phyloP scores from a whole-genome alignment of 1,140 invertebrate species.

The Megalonaias nervosa region DNA sequence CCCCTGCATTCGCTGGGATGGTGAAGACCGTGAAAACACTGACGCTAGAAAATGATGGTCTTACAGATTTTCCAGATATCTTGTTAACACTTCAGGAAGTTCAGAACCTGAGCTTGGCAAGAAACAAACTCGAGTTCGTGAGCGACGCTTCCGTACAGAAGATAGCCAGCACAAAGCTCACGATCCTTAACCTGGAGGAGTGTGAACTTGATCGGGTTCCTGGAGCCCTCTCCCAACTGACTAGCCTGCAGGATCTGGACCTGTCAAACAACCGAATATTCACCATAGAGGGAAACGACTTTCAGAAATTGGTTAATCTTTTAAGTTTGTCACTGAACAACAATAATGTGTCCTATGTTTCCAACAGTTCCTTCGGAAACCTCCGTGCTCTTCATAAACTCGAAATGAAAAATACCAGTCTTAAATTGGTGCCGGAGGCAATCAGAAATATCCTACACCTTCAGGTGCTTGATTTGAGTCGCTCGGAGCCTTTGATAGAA shows the following conservation, averaged over 20 bases:
- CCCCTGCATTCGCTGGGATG: constrained; percentile 29
- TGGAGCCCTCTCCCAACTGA: constrained; percentile 20
- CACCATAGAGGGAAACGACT: constrained; percentile 30
- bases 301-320: constrained; percentile 1
- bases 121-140: constrained; percentile 25
- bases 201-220: constrained; percentile 26
- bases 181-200: constrained; percentile 16
- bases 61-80: constrained; percentile 22
- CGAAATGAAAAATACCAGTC: constrained; percentile 2
- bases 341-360: constrained; percentile 20
- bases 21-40: constrained; percentile 5
- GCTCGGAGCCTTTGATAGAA: constrained; percentile 3
- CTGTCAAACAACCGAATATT: constrained; percentile 29
- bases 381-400: neutral
- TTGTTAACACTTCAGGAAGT: constrained; percentile 9
- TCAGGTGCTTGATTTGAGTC: neutral
- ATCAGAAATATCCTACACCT: constrained; percentile 7
- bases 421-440: constrained; percentile 21
- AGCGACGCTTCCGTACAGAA: constrained; percentile 14
- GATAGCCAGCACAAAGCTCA: constrained; percentile 20
- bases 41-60: constrained; percentile 26
- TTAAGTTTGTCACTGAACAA: constrained; percentile 1
- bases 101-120: constrained; percentile 24
- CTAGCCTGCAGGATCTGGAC: constrained; percentile 6
- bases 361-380: constrained; percentile 25